Base-by-base conservation (phyloP, 2,888 invertebrate genomes). In the Salticus scenicus region DNA sequence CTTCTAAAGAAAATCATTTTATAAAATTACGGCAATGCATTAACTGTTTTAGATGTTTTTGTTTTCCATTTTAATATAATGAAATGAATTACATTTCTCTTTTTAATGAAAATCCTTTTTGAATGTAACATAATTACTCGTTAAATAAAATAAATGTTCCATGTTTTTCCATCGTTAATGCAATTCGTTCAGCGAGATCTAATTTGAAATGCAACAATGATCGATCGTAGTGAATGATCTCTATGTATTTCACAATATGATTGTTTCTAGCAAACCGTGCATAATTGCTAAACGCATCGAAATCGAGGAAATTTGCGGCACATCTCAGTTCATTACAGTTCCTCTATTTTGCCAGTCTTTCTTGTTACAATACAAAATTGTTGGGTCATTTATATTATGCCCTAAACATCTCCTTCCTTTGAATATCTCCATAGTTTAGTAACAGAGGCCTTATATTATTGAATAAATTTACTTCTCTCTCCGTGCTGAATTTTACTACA, bases 401-500 rank as follows among this genome's bases (percentile, higher is more conserved):
- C n/a, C 47, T 12, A 17, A 17, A 47, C n/a, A 10, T 47, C 47
- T 12, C 2, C n/a, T 17, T 47, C 47, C n/a, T 37, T 37, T 12
- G 47, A 47, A 12, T 47, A 47, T 47, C 47, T 47, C 17, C 17
- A 2, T 5, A 47, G 47, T 47, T 10, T 14, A 47, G 17, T 47
- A n/a, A 47, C n/a, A 47, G 12, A 4, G 47, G 14, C 28, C 66
- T 66, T 17, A 72, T 42, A 28, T 66, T 47, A 66, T 47, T n/a
- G 47, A 42, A 80, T 80, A 80, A 80, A 80, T 80, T 67, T 63
- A 63, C 28, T 27, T 42, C 72, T 73, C 51, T 27, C 41, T 80
- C 41, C 12, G 20, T 67, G 47, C 24, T 63, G 37, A 20, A 47
- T 73, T 80, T 80, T 80, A 67, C 72, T 37, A 42, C n/a, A 66